phyloP scores from a whole-genome alignment of 2,113 vertebrate species.

The Platysteira castanea region DNA sequence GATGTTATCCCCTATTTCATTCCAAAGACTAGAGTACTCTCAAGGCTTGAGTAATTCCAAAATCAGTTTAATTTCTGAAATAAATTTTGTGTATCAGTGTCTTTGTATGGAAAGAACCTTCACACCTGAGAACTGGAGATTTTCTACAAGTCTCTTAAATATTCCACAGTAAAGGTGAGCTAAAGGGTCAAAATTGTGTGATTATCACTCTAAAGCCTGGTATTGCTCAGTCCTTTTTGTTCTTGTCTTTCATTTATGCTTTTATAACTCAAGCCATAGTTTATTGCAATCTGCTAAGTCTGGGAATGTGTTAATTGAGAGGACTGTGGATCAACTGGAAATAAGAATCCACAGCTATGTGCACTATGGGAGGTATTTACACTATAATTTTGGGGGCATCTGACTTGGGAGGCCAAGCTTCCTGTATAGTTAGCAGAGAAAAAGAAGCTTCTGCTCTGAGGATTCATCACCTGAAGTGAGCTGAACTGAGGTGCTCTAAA shows the following conservation, averaged over 20 bases:
- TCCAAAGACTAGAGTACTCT: background rate
- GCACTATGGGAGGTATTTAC: background rate
- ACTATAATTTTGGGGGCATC: background rate
- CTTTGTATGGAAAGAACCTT: background rate
- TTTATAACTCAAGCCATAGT: background rate
- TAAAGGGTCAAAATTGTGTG: background rate
- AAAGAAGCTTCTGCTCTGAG: background rate
- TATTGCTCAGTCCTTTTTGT: background rate
- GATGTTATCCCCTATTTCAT: background rate
- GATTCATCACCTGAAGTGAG: background rate
- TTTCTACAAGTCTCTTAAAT: background rate
- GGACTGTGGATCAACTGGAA: background rate
- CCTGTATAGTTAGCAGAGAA: background rate
- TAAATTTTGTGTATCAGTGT: background rate
- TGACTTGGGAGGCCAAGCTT: background rate
- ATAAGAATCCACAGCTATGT: background rate
- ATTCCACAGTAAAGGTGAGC: background rate
- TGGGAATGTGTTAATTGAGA: slow-evolving; percentile 3
- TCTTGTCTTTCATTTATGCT: background rate
- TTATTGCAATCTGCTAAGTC: background rate
- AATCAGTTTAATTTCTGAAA: background rate
- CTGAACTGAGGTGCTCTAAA: background rate
- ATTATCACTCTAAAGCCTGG: background rate
- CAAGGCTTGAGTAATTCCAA: background rate
- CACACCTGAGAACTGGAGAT: background rate